A percentile compares a stretch with the other conserved stretches of the same genome.
These are phyloP conservation scores for Clanis bilineata DNA, from an alignment of 2,888 invertebrate species.

Conservation along the genomic window DNA sequence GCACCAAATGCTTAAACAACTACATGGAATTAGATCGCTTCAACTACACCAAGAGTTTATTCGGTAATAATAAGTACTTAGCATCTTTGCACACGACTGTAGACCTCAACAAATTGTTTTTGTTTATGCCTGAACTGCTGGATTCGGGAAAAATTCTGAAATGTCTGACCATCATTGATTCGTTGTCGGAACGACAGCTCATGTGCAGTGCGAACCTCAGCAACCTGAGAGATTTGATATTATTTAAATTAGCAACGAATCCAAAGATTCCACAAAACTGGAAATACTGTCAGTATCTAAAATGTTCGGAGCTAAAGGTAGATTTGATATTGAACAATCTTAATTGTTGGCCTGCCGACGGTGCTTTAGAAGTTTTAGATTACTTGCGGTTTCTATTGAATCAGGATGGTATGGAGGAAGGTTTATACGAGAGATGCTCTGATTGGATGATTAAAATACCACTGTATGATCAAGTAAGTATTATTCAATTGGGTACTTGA, in stretches of 20 bases:
- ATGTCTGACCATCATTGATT: constrained; percentile 79
- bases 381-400: constrained; percentile 71
- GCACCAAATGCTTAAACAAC: constrained; percentile 83
- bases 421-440: constrained; percentile 70
- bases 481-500: neutral
- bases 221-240: constrained; percentile 81
- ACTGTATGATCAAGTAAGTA: constrained; percentile 82
- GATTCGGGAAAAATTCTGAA: constrained; percentile 70
- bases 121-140: constrained; percentile 71
- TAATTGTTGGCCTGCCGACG: constrained; percentile 80
- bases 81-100: constrained; percentile 83
- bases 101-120: constrained; percentile 74
- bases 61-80: constrained; percentile 81
- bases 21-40: constrained; percentile 82
- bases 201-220: constrained; percentile 76
- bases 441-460: constrained; percentile 84
- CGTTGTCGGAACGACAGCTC: constrained; percentile 81
- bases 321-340: constrained; percentile 80
- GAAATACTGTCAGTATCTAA: constrained; percentile 79
- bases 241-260: constrained; percentile 82
- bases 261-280: constrained; percentile 69
- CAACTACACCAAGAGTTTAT: constrained; percentile 75
- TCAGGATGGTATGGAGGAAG: constrained; percentile 65
- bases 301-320: constrained; percentile 72
- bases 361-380: constrained; percentile 76